Percentiles rank a stretch among this genome's conserved stretches.
phyloP scores from a whole-genome alignment of 1,140 invertebrate genomes.

The Brachionus paranguensis region DNA sequence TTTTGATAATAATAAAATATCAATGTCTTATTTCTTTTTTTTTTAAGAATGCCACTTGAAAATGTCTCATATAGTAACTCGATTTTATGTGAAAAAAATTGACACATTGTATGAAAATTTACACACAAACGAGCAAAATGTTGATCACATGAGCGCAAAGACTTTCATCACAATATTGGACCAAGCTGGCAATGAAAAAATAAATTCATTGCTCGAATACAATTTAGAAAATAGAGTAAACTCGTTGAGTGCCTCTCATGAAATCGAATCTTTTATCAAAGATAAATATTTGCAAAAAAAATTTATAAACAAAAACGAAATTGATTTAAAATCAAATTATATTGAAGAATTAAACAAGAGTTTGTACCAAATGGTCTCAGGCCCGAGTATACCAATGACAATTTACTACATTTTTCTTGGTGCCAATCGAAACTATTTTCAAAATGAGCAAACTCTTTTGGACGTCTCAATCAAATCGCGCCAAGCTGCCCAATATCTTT shows the following conservation, averaged over 20 bases:
- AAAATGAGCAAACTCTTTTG: neutral
- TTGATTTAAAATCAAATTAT: neutral
- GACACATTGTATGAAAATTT: neutral
- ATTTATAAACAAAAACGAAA: neutral
- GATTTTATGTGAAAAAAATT: constrained; percentile 18
- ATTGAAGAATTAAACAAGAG: neutral
- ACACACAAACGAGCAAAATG: neutral
- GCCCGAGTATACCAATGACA: constrained; percentile 24
- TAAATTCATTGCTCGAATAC: constrained; percentile 33
- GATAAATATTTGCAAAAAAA: neutral
- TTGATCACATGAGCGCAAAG: neutral
- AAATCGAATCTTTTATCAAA: constrained; percentile 3
- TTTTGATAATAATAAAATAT: no score
- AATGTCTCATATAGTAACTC: neutral
- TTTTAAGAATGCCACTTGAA: constrained; percentile 14
- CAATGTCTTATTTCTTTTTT: neutral
- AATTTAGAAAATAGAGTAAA: neutral
- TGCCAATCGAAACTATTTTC: constrained; percentile 28
- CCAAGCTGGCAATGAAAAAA: constrained; percentile 27
- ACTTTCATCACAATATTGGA: neutral
- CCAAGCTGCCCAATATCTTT: neutral
- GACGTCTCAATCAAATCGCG: neutral
- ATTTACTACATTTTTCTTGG: constrained; percentile 27
- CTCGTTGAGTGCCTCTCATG: neutral
- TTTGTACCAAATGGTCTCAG: neutral